These are phyloP conservation scores for Diloba caeruleocephala DNA, from an alignment of 2,888 invertebrate species.

Conservation along the genomic window DNA sequence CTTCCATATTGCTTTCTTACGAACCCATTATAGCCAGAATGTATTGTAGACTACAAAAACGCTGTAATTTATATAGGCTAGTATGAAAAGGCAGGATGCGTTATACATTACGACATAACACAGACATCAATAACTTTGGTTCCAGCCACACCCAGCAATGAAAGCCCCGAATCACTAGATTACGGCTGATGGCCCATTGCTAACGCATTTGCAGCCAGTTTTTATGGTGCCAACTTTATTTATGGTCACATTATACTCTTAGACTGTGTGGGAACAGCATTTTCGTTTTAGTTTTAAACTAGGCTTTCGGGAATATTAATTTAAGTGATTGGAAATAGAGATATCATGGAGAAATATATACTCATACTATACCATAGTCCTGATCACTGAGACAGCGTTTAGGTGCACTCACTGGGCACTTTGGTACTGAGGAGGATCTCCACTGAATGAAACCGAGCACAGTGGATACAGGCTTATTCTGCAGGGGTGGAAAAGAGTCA, in stretches of 20 bases:
- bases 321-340: no score
- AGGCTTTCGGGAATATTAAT: constrained; percentile 32
- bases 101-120: constrained; percentile 2
- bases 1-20: no score
- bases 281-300: constrained; percentile 30
- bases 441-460: no score
- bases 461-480: no score
- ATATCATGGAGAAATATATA: no score
- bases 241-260: constrained; percentile 25
- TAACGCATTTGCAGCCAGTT: constrained; percentile 27
- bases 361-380: no score
- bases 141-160: constrained; percentile 36
- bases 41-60: no score
- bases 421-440: no score
- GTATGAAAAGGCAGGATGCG: constrained; percentile 6
- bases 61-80: neutral
- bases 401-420: no score
- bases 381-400: no score
- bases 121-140: constrained; percentile 28
- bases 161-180: constrained; percentile 27
- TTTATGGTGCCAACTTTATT: constrained; percentile 37
- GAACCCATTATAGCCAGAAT: no score
- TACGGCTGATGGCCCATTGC: constrained; percentile 31
- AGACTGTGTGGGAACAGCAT: constrained; percentile 13
- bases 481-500: no score